Conservation (phyloP, 2,888 invertebrate genomes). For the Hydrotaea cyrtoneurina region DNA sequence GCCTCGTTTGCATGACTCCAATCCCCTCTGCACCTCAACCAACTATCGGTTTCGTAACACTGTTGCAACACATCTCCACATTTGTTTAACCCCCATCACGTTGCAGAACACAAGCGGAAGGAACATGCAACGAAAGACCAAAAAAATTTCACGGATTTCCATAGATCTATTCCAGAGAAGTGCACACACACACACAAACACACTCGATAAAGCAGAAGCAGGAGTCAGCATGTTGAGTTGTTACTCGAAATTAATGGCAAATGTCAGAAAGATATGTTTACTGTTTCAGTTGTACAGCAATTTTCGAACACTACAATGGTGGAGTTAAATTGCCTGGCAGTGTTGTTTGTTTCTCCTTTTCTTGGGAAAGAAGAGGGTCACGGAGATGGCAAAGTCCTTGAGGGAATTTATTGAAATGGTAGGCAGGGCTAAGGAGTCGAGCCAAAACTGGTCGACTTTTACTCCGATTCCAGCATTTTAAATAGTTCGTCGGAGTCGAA, state of each 20-base stretch:
- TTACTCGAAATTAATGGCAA: conserved; percentile 58
- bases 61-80: not conserved
- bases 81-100: conserved; percentile 18
- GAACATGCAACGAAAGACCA: not conserved
- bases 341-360: conserved; percentile 2
- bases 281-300: conserved; percentile 43
- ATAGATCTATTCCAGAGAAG: conserved; percentile 17
- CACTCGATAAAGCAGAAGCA: not conserved
- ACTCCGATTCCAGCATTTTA: too few species aligned
- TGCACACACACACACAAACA: not conserved
- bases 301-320: conserved; percentile 40
- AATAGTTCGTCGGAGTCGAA: too few species aligned
- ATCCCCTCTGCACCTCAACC: too few species aligned
- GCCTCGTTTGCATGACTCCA: too few species aligned
- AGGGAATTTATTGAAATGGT: not conserved
- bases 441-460: too few species aligned
- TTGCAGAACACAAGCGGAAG: conserved; percentile 7
- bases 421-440: too few species aligned
- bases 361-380: not conserved
- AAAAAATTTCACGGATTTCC: conserved; percentile 33
- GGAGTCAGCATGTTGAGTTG: conserved; percentile 52
- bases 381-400: not conserved
- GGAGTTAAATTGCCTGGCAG: conserved; percentile 38
- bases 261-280: conserved; percentile 59
- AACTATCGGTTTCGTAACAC: not conserved